These are phyloP conservation scores for Oceanites oceanicus DNA, from an alignment of 2,113 vertebrate species.

Conservation along the genomic window DNA sequence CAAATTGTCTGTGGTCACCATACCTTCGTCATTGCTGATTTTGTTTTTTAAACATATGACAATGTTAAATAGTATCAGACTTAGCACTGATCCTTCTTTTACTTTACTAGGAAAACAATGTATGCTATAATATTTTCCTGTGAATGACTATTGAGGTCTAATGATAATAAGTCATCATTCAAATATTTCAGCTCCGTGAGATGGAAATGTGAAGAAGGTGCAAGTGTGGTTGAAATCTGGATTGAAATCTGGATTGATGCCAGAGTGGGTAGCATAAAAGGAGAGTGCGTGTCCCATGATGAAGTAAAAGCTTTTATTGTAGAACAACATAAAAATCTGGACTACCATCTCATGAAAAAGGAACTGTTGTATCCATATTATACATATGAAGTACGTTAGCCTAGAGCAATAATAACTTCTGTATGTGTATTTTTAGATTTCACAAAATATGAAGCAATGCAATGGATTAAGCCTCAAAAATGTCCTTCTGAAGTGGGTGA, in stretches of 20 bases:
- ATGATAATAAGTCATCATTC: background rate
- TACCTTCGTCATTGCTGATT: background rate
- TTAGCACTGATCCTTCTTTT: background rate
- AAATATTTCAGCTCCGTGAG: background rate
- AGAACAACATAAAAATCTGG: background rate
- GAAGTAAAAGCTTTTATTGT: background rate
- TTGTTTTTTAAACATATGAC: background rate
- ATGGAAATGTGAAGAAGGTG: background rate
- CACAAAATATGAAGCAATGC: background rate
- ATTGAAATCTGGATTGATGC: background rate
- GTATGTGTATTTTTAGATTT: background rate
- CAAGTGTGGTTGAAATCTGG: background rate
- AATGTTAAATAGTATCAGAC: background rate
- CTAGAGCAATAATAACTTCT: background rate
- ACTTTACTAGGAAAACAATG: background rate
- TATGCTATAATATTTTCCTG: background rate
- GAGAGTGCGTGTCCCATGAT: background rate
- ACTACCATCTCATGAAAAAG: background rate
- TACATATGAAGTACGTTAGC: background rate
- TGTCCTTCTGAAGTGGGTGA: background rate
- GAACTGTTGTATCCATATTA: background rate
- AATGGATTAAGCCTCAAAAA: background rate
- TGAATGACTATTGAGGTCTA: background rate
- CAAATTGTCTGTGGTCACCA: background rate
- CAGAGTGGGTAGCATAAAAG: background rate